Conservation (phyloP, 2,797 vertebrate species). For the Paedocypris micromegethes region DNA sequence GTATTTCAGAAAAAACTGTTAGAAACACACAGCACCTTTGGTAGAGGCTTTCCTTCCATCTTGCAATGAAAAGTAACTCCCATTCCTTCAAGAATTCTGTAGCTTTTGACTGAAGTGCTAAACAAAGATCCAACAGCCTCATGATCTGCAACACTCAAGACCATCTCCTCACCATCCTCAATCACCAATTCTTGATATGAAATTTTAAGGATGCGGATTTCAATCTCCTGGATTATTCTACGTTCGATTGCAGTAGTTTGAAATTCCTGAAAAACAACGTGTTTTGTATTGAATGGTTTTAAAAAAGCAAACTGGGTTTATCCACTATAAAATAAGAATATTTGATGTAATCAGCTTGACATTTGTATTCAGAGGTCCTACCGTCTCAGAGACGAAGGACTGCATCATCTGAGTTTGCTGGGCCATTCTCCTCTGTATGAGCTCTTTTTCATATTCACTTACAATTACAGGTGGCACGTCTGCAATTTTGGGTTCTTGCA, state of each 20-base stretch:
- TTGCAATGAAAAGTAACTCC: constrained; percentile 94
- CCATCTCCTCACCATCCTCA: constrained; percentile 86
- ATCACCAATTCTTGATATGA: constrained; percentile 85
- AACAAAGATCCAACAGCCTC: constrained; percentile 81
- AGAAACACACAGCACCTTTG: constrained; percentile 74
- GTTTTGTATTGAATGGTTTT: not conserved
- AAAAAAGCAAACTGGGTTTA: not conserved
- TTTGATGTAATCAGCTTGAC: not conserved
- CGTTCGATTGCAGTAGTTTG: constrained; percentile 93
- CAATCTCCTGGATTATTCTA: constrained; percentile 93
- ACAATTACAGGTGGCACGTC: constrained; percentile 72
- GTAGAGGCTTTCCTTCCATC: constrained; percentile 82
- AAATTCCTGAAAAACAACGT: constrained; percentile 74
- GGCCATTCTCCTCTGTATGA: constrained; percentile 79
- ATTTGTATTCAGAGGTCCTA: constrained; percentile 50
- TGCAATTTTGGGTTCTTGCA: constrained; percentile 78
- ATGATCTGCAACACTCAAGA: constrained; percentile 77
- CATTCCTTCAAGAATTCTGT: constrained; percentile 89
- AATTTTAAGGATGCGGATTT: constrained; percentile 89
- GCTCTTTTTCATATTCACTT: constrained; percentile 79
- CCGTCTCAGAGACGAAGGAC: constrained; percentile 84
- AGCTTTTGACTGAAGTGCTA: constrained; percentile 85
- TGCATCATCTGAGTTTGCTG: constrained; percentile 80
- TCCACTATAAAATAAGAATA: not conserved
- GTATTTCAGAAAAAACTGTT: no score